Conservation (phyloP, 2,888 invertebrate genomes). For the Calephelis perditalis region DNA sequence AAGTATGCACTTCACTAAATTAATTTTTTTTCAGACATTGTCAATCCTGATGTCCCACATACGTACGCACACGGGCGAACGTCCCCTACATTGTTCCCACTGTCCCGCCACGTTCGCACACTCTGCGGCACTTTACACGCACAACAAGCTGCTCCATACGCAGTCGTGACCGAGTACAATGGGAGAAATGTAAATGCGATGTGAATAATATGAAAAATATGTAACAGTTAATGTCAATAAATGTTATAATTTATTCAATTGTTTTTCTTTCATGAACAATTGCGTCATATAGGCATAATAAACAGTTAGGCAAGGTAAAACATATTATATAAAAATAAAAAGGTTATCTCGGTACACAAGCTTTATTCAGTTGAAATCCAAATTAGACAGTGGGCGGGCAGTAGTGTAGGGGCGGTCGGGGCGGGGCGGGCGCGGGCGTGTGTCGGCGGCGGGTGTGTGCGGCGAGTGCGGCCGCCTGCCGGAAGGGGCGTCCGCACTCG, state of each 20-base stretch:
- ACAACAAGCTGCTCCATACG: conserved; percentile 67
- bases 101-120: conserved; percentile 60
- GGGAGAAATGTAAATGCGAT: no score
- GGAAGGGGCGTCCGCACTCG: conserved; percentile 49
- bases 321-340: no score
- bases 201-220: no score
- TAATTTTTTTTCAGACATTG: conserved; percentile 41
- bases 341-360: no score
- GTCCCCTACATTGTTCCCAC: conserved; percentile 47
- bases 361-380: not conserved
- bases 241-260: no score
- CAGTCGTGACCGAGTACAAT: not conserved
- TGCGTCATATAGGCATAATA: no score
- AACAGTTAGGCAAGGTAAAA: no score
- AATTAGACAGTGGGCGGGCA: not conserved
- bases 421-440: conserved; percentile 26
- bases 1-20: no score
- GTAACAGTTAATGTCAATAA: no score
- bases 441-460: conserved; percentile 48
- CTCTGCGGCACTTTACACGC: conserved; percentile 55
- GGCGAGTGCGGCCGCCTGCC: conserved; percentile 48
- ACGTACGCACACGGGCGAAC: conserved; percentile 62
- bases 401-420: not conserved
- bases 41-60: conserved; percentile 46
- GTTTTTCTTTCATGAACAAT: no score